A percentile compares a stretch with the other conserved stretches of the same genome.
These are phyloP conservation scores for human DNA, from an alignment of 2,113 vertebrate genomes.

Conservation along the genomic window DNA sequence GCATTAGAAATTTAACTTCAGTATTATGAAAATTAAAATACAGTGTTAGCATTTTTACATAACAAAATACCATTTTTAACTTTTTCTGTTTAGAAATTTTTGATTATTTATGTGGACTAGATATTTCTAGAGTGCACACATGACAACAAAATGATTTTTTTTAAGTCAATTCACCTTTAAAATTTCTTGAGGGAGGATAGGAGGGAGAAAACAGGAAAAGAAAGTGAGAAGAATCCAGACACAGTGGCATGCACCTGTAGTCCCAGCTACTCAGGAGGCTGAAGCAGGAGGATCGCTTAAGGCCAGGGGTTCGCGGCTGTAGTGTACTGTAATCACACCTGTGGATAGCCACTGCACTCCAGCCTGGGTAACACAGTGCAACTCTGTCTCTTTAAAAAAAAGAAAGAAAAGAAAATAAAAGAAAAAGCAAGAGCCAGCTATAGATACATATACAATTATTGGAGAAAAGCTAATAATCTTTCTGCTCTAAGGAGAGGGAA, in stretches of 20 bases:
- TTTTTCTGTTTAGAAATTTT: not conserved
- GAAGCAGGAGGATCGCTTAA: not conserved
- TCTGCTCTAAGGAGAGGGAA: not conserved
- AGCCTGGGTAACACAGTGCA: not conserved
- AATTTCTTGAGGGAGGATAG: not conserved
- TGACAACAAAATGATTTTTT: not conserved
- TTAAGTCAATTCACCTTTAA: not conserved
- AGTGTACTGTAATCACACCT: not conserved
- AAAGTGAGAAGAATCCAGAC: not conserved
- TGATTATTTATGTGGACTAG: not conserved
- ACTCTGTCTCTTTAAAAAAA: not conserved
- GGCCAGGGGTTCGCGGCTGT: not conserved
- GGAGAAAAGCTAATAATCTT: not conserved
- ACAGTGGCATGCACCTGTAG: too few relatives aligned
- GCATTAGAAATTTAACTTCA: not conserved
- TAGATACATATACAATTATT: not conserved
- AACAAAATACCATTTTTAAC: not conserved
- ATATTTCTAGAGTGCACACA: not conserved
- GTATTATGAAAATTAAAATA: not conserved
- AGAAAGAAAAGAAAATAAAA: not conserved
- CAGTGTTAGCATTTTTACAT: not conserved
- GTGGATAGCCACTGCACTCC: not conserved
- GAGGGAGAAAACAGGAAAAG: not conserved
- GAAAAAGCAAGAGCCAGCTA: not conserved
- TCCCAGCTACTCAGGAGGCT: not conserved